phyloP scores from a whole-genome alignment of 2,888 invertebrate species.

The Theodoxus fluviatilis region DNA sequence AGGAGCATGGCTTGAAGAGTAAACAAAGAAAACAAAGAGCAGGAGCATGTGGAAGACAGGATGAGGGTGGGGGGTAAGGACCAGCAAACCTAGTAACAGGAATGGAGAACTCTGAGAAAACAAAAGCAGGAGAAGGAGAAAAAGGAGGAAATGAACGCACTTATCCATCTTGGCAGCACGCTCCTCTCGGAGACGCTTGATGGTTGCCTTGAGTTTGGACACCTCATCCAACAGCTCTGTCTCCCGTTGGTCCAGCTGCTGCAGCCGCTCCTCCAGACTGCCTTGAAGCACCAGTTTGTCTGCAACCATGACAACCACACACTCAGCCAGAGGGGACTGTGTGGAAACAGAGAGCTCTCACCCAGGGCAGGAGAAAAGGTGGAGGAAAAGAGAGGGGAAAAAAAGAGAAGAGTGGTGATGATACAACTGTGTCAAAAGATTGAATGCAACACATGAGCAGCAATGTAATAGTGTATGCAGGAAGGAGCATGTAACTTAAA shows the following conservation, averaged over 20 bases:
- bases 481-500: too few relatives aligned
- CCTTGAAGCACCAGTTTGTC: constrained; percentile 61
- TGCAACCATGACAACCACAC: too few relatives aligned
- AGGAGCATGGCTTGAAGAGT: too few relatives aligned
- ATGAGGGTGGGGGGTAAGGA: constrained; percentile 17
- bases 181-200: constrained; percentile 55
- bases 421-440: too few relatives aligned
- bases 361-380: too few relatives aligned
- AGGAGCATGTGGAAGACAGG: neutral
- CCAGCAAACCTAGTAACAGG: neutral
- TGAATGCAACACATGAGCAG: too few relatives aligned
- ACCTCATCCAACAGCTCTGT: constrained; percentile 60
- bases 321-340: too few relatives aligned
- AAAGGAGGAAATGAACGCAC: constrained; percentile 22
- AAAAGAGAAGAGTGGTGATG: too few relatives aligned
- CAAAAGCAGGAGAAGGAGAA: neutral
- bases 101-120: neutral
- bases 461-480: too few relatives aligned
- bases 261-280: constrained; percentile 53
- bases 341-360: too few relatives aligned
- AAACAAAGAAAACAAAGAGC: neutral
- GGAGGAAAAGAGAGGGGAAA: too few relatives aligned
- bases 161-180: constrained; percentile 44
- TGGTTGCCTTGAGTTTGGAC: constrained; percentile 44
- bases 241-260: constrained; percentile 61